Evolutionary conservation across 2,113 vertebrate genomes (phyloP).

Genomic region (Apaloderma vittatum): DNA sequence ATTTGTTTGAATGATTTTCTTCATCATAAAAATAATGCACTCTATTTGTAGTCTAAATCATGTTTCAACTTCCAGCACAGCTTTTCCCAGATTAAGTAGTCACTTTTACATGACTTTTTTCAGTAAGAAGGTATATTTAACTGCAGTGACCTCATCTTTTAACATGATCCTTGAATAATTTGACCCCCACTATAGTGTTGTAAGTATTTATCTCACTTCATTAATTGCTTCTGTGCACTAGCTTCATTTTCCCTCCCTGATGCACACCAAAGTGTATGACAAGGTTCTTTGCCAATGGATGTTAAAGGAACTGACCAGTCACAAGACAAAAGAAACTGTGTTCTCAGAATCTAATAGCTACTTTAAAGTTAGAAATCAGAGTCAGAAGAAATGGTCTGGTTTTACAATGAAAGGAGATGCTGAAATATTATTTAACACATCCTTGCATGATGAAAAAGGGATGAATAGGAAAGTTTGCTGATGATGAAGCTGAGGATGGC

Average conservation of each 20-base stretch:
- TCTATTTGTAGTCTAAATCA: background rate
- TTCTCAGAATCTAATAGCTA: background rate
- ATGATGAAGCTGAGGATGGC: background rate
- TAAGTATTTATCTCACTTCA: background rate
- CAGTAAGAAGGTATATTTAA: background rate
- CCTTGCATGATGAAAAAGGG: background rate
- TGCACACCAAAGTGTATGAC: background rate
- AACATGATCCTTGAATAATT: background rate
- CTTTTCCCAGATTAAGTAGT: background rate
- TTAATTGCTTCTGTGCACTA: background rate
- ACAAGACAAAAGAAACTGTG: background rate
- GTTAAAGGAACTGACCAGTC: background rate
- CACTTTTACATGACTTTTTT: background rate
- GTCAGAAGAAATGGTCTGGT: background rate
- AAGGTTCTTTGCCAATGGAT: background rate
- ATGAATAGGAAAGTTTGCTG: background rate
- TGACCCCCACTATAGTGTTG: background rate
- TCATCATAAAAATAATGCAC: background rate
- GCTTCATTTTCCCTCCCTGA: background rate
- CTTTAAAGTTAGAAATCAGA: background rate
- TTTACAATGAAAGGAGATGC: background rate
- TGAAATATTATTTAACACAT: background rate
- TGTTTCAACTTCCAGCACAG: background rate
- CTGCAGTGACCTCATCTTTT: background rate
- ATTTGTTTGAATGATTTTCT: background rate